Evolutionary conservation across 2,888 invertebrate genomes (phyloP).

Genomic region (Drosophila percnosoma): DNA sequence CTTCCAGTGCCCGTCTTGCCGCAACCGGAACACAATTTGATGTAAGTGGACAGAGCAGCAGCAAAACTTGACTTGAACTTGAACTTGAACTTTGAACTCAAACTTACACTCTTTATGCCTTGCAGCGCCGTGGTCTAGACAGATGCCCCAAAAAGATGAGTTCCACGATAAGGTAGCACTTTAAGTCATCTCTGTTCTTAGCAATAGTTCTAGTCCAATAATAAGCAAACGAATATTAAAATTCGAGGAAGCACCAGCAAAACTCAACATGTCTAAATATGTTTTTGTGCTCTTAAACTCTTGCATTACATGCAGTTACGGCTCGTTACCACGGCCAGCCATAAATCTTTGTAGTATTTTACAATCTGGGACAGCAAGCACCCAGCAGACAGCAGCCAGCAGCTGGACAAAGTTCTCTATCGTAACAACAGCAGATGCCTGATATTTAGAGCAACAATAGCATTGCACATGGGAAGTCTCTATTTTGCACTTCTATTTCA

Average conservation of each 20-base stretch:
- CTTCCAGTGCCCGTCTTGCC: slow-evolving; percentile 72
- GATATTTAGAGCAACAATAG: slow-evolving; percentile 20
- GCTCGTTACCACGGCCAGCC: slow-evolving; percentile 26
- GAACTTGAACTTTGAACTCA: neutral
- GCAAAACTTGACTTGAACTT: slow-evolving; percentile 7
- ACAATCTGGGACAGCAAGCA: slow-evolving; percentile 33
- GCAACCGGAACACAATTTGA: slow-evolving; percentile 42
- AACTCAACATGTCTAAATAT: neutral
- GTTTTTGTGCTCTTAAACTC: neutral
- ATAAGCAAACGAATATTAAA: slow-evolving; percentile 80
- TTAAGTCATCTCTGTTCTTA: slow-evolving; percentile 34
- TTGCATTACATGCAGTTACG: slow-evolving; percentile 23
- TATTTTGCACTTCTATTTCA: neutral
- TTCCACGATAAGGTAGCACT: slow-evolving; percentile 9
- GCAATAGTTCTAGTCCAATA: slow-evolving; percentile 67
- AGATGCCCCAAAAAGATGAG: neutral
- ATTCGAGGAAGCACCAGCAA: slow-evolving; percentile 48
- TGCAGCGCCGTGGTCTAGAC: slow-evolving; percentile 49
- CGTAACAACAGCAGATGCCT: slow-evolving; percentile 30
- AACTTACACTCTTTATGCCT: slow-evolving; percentile 7
- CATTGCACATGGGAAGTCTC: slow-evolving; percentile 10
- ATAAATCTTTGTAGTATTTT: slow-evolving; percentile 48
- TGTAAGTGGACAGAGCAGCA: slow-evolving; percentile 48
- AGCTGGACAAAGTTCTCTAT: slow-evolving; percentile 51
- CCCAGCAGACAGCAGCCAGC: neutral